Conservation (phyloP, 2,888 invertebrate genomes). For the Parnassius orleans region DNA sequence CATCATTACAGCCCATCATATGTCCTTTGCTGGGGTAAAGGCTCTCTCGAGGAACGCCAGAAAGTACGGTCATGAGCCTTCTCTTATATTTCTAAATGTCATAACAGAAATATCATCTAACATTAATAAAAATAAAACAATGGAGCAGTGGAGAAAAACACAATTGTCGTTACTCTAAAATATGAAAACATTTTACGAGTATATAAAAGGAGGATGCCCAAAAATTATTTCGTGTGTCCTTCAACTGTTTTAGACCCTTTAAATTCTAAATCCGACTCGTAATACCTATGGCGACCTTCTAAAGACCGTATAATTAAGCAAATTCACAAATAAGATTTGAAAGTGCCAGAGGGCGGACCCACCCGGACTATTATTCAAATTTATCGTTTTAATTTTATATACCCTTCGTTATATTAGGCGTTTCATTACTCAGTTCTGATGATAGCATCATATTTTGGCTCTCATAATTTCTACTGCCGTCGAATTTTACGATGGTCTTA, state of each 20-base stretch:
- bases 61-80: too few relatives aligned
- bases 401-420: conserved; percentile 52
- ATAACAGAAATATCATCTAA: too few relatives aligned
- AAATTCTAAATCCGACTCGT: conserved; percentile 30
- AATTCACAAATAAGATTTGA: conserved; percentile 43
- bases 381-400: conserved; percentile 67
- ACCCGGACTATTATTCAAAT: conserved; percentile 51
- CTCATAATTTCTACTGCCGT: conserved; percentile 31
- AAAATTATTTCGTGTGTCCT: neutral
- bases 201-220: neutral
- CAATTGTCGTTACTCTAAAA: too few relatives aligned
- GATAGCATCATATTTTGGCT: conserved; percentile 43
- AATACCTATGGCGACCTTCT: conserved; percentile 34
- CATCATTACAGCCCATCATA: too few relatives aligned
- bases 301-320: conserved; percentile 41
- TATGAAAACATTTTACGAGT: neutral
- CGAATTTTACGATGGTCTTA: conserved; percentile 26
- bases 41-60: too few relatives aligned
- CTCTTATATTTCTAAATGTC: too few relatives aligned
- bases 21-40: too few relatives aligned
- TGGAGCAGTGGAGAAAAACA: too few relatives aligned
- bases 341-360: conserved; percentile 31
- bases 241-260: conserved; percentile 25
- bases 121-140: too few relatives aligned
- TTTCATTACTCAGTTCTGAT: conserved; percentile 58